Conservation (phyloP, 37 sponge, comb jelly and placozoan species). For the Dysidea cf. avara region DNA sequence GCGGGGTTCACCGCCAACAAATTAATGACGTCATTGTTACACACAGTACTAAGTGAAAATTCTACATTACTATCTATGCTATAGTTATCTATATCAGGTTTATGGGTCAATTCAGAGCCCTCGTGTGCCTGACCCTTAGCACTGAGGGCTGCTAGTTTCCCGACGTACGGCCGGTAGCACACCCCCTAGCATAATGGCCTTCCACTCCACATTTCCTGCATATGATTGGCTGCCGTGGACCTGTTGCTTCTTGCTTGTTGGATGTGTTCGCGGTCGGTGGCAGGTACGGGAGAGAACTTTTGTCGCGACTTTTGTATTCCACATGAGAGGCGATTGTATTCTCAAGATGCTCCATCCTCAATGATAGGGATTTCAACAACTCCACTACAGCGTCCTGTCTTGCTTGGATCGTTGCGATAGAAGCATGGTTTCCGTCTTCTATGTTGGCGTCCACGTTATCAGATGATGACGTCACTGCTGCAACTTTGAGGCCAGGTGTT, state of each 20-base stretch:
- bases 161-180: too few species aligned
- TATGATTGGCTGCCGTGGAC: neutral
- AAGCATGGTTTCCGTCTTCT: too few species aligned
- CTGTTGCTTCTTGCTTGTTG: too few species aligned
- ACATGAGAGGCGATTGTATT: too few species aligned
- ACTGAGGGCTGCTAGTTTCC: conserved; percentile 36
- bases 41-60: neutral
- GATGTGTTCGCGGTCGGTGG: too few species aligned
- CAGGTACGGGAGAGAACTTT: neutral
- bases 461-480: too few species aligned
- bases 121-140: conserved; percentile 21
- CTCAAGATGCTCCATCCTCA: conserved; percentile 29
- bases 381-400: neutral
- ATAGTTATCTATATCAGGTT: neutral
- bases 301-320: neutral
- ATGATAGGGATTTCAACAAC: neutral
- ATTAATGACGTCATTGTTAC: too few species aligned
- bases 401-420: too few species aligned
- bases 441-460: too few species aligned
- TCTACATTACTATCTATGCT: neutral
- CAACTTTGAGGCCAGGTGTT: too few species aligned
- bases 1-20: neutral
- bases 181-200: too few species aligned
- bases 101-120: conserved; percentile 12
- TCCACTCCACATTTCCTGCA: too few species aligned